Percentiles rank a stretch among this genome's conserved stretches.
phyloP scores from a whole-genome alignment of 1,140 invertebrate genomes.

The Listronotus bonariensis region DNA sequence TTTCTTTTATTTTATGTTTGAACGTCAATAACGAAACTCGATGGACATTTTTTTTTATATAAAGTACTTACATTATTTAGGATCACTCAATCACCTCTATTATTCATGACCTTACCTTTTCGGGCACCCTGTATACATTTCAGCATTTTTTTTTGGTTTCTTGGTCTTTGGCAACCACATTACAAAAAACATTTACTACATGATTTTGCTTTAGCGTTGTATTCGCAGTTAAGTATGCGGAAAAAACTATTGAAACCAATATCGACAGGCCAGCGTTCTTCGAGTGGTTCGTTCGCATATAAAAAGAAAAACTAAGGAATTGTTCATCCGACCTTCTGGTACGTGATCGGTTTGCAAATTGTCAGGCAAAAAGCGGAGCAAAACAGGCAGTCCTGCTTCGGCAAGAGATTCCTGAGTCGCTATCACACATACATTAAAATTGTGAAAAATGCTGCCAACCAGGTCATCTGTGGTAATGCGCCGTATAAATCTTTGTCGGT shows the following conservation, averaged over 20 bases:
- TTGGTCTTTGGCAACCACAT: not conserved
- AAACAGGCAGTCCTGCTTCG: slow-evolving; percentile 32
- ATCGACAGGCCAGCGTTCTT: slow-evolving; percentile 24
- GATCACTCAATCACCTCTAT: no score
- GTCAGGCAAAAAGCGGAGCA: slow-evolving; percentile 33
- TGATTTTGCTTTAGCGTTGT: slow-evolving; percentile 9
- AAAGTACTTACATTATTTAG: no score
- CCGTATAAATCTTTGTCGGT: slow-evolving; percentile 24
- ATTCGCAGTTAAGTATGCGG: slow-evolving; percentile 26
- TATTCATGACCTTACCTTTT: no score
- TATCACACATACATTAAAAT: slow-evolving; percentile 43
- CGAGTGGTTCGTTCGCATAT: slow-evolving; percentile 21
- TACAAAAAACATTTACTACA: slow-evolving; percentile 15
- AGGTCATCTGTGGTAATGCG: slow-evolving; percentile 27
- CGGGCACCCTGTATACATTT: no score
- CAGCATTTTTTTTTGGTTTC: no score
- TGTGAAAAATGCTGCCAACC: slow-evolving; percentile 35
- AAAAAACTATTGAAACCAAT: slow-evolving; percentile 29
- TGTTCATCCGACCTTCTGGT: slow-evolving; percentile 43
- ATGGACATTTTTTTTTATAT: no score
- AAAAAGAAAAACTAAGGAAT: slow-evolving; percentile 38
- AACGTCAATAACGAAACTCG: no score
- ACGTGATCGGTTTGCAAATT: slow-evolving; percentile 39
- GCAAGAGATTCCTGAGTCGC: slow-evolving; percentile 36
- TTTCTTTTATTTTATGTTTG: no score